These are phyloP conservation scores for Alcedo atthis DNA, from an alignment of 2,797 vertebrate genomes.

Conservation along the genomic window DNA sequence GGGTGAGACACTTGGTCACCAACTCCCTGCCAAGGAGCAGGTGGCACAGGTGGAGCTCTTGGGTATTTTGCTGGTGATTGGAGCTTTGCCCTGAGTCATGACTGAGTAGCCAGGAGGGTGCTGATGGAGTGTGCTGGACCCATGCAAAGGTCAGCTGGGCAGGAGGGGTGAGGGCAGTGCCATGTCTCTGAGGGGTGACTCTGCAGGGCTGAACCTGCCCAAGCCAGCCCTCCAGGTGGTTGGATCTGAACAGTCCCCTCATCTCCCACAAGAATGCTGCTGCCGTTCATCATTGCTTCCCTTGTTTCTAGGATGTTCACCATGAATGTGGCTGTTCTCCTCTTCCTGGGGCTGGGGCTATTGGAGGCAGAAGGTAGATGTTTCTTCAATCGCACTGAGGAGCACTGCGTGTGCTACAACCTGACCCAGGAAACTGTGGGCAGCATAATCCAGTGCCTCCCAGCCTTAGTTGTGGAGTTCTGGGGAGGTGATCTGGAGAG, in stretches of 20 bases:
- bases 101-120: accelerated
- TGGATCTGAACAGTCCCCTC: neutral
- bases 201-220: neutral
- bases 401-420: slow-evolving; percentile 71
- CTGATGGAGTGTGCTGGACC: neutral
- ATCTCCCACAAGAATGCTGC: neutral
- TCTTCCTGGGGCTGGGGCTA: slow-evolving; percentile 39
- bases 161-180: neutral
- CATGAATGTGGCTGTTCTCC: neutral
- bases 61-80: neutral
- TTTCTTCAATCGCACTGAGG: neutral
- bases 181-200: neutral
- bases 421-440: neutral
- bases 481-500: slow-evolving; percentile 60
- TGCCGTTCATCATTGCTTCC: neutral
- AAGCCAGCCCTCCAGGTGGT: accelerated
- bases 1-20: neutral
- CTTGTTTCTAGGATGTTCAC: neutral
- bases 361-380: slow-evolving; percentile 12
- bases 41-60: neutral
- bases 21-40: accelerated
- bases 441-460: slow-evolving; percentile 58
- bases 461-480: slow-evolving; percentile 67
- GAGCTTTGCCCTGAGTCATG: accelerated
- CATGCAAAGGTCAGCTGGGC: accelerated